Evolutionary conservation across 2,113 vertebrate species (phyloP).

Genomic region (Mastomys coucha): DNA sequence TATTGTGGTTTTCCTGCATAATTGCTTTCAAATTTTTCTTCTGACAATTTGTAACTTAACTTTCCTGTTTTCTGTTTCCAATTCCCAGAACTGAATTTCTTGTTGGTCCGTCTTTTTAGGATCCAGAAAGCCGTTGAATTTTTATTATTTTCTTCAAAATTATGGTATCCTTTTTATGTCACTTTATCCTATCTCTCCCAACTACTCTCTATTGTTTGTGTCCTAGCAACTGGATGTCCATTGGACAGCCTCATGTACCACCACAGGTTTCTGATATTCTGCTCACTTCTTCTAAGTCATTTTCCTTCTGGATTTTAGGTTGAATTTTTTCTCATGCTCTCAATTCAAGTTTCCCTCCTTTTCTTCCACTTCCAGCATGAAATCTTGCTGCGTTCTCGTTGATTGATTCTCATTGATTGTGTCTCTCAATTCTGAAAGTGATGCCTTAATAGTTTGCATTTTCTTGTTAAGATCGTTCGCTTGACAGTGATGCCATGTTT

Average conservation of each 20-base stretch:
- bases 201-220: neutral
- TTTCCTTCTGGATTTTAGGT: neutral
- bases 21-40: slow-evolving; percentile 8
- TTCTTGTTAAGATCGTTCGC: neutral
- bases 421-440: neutral
- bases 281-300: neutral
- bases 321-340: neutral
- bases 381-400: neutral
- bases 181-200: neutral
- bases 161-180: neutral
- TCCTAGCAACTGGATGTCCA: neutral
- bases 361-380: neutral
- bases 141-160: neutral
- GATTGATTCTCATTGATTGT: neutral
- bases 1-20: neutral
- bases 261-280: neutral
- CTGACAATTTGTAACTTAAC: neutral
- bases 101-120: neutral
- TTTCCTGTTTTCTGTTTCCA: neutral
- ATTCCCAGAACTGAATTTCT: neutral
- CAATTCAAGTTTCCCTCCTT: neutral
- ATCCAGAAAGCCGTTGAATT: neutral
- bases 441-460: neutral
- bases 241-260: neutral
- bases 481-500: neutral